A percentile compares a stretch with the other conserved stretches of the same genome.
phyloP scores from a whole-genome alignment of 1,140 invertebrate species.

The Anoplophora glabripennis region DNA sequence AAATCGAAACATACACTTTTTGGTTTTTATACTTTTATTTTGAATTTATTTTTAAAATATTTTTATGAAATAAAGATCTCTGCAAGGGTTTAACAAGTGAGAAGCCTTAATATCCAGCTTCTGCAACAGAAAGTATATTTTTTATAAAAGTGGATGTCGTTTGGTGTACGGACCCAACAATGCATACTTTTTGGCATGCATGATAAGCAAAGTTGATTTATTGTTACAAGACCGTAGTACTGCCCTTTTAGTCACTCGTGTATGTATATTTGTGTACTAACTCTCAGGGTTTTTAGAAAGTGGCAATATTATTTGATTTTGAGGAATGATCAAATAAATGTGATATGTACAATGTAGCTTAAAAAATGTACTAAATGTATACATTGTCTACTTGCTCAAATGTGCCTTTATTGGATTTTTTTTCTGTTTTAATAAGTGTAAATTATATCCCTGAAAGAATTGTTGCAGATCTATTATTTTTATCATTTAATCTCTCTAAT shows the following conservation, averaged over 20 bases:
- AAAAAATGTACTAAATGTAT: slow-evolving; percentile 33
- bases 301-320: slow-evolving; percentile 30
- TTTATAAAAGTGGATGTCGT: too few relatives aligned
- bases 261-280: slow-evolving; percentile 43
- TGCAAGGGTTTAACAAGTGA: too few relatives aligned
- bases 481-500: slow-evolving; percentile 26
- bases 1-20: too few relatives aligned
- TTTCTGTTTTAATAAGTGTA: slow-evolving; percentile 17
- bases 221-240: slow-evolving; percentile 7
- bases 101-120: too few relatives aligned
- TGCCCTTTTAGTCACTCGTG: slow-evolving; percentile 17
- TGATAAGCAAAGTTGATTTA: too few relatives aligned
- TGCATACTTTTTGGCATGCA: slow-evolving; percentile 9
- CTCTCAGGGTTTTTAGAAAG: slow-evolving; percentile 42
- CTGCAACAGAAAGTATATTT: too few relatives aligned
- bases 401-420: slow-evolving; percentile 38
- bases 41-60: too few relatives aligned
- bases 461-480: slow-evolving; percentile 27
- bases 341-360: slow-evolving; percentile 38
- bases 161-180: too few relatives aligned
- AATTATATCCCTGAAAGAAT: slow-evolving; percentile 21
- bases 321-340: slow-evolving; percentile 35
- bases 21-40: too few relatives aligned
- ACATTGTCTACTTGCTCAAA: slow-evolving; percentile 39
- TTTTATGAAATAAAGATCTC: too few relatives aligned